Evolutionary conservation across 2,888 invertebrate genomes (phyloP).

Genomic region (Thalpophila matura): DNA sequence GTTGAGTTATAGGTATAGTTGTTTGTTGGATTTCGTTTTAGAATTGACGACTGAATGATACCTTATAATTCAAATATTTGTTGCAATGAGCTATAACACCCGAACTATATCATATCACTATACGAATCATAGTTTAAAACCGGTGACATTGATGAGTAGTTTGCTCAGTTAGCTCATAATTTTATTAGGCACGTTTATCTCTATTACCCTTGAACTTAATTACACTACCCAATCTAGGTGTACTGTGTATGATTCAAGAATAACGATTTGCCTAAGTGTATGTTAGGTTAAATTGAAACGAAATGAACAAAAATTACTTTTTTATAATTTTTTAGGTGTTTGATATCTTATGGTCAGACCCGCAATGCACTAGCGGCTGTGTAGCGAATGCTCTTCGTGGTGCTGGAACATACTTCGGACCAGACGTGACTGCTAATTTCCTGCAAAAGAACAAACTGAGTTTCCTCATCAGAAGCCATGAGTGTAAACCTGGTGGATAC

Average conservation of each 20-base stretch:
- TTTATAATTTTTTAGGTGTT: slow-evolving; percentile 92
- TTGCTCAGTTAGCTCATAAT: no score
- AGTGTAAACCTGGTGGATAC: slow-evolving; percentile 98
- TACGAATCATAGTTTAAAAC: no score
- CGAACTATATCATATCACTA: no score
- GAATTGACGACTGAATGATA: no score
- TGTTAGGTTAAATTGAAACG: no score
- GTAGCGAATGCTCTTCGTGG: slow-evolving; percentile 96
- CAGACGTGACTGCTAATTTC: slow-evolving; percentile 95
- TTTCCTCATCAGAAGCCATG: slow-evolving; percentile 96
- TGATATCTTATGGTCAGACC: slow-evolving; percentile 98
- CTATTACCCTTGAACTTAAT: neutral
- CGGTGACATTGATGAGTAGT: no score
- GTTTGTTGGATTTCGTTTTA: no score
- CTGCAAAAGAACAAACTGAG: slow-evolving; percentile 94
- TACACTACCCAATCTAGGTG: neutral
- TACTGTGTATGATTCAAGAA: neutral
- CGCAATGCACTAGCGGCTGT: slow-evolving; percentile 94
- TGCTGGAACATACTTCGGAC: slow-evolving; percentile 98
- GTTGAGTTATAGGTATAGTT: no score
- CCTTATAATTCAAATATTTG: no score
- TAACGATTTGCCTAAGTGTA: neutral
- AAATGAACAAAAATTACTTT: neutral
- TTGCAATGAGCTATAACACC: no score
- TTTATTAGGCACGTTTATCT: neutral